Base-by-base conservation (phyloP, 2,113 vertebrate species). In the Tachuris rubrigastra region DNA sequence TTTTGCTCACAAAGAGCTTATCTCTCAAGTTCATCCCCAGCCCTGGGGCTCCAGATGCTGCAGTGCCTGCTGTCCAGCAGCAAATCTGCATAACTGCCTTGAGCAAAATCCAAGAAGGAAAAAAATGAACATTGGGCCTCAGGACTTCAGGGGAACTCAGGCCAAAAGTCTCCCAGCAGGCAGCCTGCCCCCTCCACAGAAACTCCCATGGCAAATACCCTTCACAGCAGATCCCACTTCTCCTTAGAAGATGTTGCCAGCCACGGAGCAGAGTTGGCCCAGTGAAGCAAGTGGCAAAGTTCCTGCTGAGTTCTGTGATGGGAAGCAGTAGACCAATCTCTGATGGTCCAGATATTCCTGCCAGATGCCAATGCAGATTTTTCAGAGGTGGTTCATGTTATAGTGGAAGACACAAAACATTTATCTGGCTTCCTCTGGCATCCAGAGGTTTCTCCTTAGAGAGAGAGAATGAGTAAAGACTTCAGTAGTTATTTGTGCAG, bases 11-110 rank as follows among this genome's bases (percentile, higher is more conserved):
- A 87, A 78, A 78, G 49, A 87, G 21, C 33, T 92, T 92, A 94
- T 90, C 46, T 85, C 31, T 60, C 16, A 1, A 0, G 41, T 25
- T 69, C 69, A 33, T 52, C 28, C 50, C 31, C 30, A 56, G 50
- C 19, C 31, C 37, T 2, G 1, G 15, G 30, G n/a, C n/a, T n/a
- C 42, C 25, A 9, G 31, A 62, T 67, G 31, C 56, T 0, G 0
- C 13, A 6, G 33, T 22, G 30, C 53, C 27, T 2, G 1, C 39
- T 66, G 46, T 16, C 20, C 87, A 79, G 46, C 52, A 83, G 58
- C 62, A 76, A 89, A 72, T 18, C 11, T 1, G 0, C 30, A 39
- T 59, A 31, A 20, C 18, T 88, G 5, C 52, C 19, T 18, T 49
- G 31, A 31, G 49, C 58, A 77, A 68, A 81, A 89, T 31, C 11